A percentile compares a stretch with the other conserved stretches of the same genome.
phyloP scores from a whole-genome alignment of 1,140 invertebrate species.

The Eufriesea mexicana region DNA sequence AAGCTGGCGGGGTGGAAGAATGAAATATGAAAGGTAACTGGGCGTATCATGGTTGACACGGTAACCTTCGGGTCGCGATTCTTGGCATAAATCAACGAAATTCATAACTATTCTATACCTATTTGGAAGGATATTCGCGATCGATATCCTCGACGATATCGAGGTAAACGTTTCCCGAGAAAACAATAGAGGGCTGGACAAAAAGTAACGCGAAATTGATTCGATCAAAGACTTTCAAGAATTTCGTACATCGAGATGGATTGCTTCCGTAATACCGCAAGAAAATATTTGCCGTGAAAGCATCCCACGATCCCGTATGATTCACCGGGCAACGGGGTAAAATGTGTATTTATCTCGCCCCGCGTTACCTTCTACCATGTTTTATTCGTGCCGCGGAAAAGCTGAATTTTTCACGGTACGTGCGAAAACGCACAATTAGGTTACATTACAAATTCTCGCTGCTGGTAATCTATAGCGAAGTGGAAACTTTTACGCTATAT shows the following conservation, averaged over 20 bases:
- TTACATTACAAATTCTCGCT: not conserved
- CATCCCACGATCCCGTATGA: conserved; percentile 15
- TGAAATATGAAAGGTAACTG: conserved; percentile 30
- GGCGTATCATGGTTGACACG: conserved; percentile 1
- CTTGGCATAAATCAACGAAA: conserved; percentile 8
- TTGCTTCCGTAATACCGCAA: not conserved
- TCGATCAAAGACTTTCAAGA: conserved; percentile 5
- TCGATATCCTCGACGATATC: not conserved
- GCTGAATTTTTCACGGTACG: not conserved
- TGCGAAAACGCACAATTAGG: not conserved
- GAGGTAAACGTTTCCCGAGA: not conserved
- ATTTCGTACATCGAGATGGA: not conserved
- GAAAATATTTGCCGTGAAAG: conserved; percentile 48
- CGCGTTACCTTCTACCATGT: not conserved
- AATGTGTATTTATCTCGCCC: conserved; percentile 5
- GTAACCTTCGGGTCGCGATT: not conserved
- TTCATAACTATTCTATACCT: not conserved
- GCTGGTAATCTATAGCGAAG: not conserved
- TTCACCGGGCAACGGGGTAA: not conserved
- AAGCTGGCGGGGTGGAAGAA: not conserved
- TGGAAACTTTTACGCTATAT: too few species aligned
- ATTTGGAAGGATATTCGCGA: not conserved
- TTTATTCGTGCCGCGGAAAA: not conserved
- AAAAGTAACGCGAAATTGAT: conserved; percentile 25
- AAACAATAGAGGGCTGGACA: not conserved